Base-by-base conservation (phyloP, 2,113 vertebrate species). In the Tyrannus savana region DNA sequence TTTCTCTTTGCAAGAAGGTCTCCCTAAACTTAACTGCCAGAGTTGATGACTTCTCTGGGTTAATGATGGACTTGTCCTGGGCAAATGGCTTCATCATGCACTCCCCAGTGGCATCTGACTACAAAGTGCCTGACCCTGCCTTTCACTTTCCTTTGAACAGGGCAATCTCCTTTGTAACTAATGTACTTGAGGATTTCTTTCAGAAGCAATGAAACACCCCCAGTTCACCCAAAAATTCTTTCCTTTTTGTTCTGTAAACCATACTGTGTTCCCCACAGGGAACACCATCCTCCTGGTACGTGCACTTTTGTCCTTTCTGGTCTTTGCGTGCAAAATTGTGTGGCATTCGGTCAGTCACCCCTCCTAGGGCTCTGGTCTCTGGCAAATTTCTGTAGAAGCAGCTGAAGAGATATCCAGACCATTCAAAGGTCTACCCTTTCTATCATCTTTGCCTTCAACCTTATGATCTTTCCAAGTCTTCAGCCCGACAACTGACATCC, bases 31-130 rank as follows among this genome's bases (percentile, higher is more conserved):
- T 42, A 37, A 37, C 11, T 60, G 23, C 37, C 53, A 35, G 35
- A 24, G 31, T 12, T 37, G 69, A 33, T 84, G 71, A 5, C n/a
- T 19, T 56, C n/a, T 56, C 37, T 0, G 0, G 30, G 23, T n/a
- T 53, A 75, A 84, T 19, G 41, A 73, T 2, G 10, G 44, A 41
- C 37, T 55, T 46, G 14, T 60, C 28, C 84, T 69, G 37, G 47
- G 28, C 1, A 4, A 92, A 64, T 21, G 19, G 21, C 63, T 73
- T 87, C 2, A 2, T 72, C 39, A 21, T 1, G 1, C 0, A 4
- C 14, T 81, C 15, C 50, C 10, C 47, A 55, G 0, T 1, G 2
- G 17, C 47, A 16, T 10, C 31, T 62, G 63, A 31, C n/a, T 77
- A 11, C 3, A 10, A 92, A 46, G 6, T 2, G 10, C 31, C 53